These are phyloP conservation scores for Phoxinus phoxinus DNA, from an alignment of 2,113 vertebrate species.

Conservation along the genomic window DNA sequence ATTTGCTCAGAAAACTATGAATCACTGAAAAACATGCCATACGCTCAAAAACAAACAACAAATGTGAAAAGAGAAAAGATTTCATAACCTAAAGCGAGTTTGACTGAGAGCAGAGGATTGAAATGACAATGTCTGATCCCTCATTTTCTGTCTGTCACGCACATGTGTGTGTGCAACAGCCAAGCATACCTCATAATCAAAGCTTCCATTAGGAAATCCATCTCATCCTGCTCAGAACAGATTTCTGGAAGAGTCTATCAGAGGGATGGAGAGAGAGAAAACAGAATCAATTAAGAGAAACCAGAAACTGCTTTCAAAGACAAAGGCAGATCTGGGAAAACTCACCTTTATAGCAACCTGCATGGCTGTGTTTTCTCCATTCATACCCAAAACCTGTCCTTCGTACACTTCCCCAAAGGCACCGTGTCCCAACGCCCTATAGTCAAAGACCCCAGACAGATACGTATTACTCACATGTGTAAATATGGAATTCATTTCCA, in stretches of 20 bases:
- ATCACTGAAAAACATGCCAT: slow-evolving; percentile 1
- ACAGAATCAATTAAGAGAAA: slow-evolving; percentile 30
- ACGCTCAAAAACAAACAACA: slow-evolving; percentile 38
- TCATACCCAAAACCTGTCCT: slow-evolving; percentile 86
- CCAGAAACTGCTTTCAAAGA: slow-evolving; percentile 21
- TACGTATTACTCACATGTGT: not conserved
- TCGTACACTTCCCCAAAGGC: slow-evolving; percentile 93
- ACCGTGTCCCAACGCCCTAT: slow-evolving; percentile 88
- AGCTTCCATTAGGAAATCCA: slow-evolving; percentile 92
- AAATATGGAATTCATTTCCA: not conserved
- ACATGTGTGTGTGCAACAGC: not conserved
- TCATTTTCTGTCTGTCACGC: slow-evolving; percentile 17
- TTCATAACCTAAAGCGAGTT: slow-evolving; percentile 19
- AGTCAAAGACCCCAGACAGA: slow-evolving; percentile 27
- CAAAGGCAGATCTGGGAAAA: slow-evolving; percentile 17
- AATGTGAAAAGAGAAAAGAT: slow-evolving; percentile 38
- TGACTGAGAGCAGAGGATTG: slow-evolving; percentile 2
- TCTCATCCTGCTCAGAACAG: slow-evolving; percentile 90
- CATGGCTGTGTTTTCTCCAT: slow-evolving; percentile 80
- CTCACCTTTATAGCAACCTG: slow-evolving; percentile 93
- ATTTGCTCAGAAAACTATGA: slow-evolving; percentile 12
- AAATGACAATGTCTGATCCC: not conserved
- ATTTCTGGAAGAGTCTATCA: slow-evolving; percentile 90
- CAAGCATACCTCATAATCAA: slow-evolving; percentile 87
- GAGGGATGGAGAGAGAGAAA: slow-evolving; percentile 40